Base-by-base conservation (phyloP, 2,797 vertebrate species). In the Aselliscus stoliczkanus region DNA sequence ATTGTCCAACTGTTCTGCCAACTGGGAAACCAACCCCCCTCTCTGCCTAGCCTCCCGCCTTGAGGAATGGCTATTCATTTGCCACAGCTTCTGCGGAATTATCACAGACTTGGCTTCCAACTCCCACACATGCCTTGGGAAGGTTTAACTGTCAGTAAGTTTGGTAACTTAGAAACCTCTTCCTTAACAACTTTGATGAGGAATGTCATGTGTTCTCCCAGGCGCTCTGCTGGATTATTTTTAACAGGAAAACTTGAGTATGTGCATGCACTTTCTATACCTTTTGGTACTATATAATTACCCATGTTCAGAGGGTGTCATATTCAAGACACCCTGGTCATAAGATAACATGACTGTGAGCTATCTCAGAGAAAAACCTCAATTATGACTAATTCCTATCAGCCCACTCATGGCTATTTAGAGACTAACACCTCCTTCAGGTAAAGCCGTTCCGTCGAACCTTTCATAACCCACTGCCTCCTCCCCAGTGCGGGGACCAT, bases 131-230 rank as follows among this genome's bases (percentile, higher is more conserved):
- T 62, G 97, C 97, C 95, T 91, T 8, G 2, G 93, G 92, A 95
- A 97, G 97, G 95, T 42, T 97, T 95, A 60, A 91, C 97, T 97
- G 97, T 97, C 97, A 97, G 96, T 86, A 80, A 97, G 97, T 97
- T 97, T 96, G 97, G 97, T 98, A 97, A 97, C 97, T 98, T 97
- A 97, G 97, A 97, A 97, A 97, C 96, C 97, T 97, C 96, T 96
- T 95, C 97, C 93, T 96, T 96, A 97, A 97, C 97, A 97, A 97
- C 95, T 97, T 84, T 77, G 97, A 94, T n/a, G 88, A 92, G 94
- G n/a, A 90, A 72, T 96, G 95, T 96, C 97, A 96, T 89, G 90
- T 90, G 90, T 95, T 95, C 92, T 92, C 58, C 27, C 70, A 73
- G 88, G 95, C 95, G 25, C 96, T 58, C 92, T 85, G 90, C 86